phyloP scores from a whole-genome alignment of 1,140 invertebrate genomes.

The Eufriesea mexicana region DNA sequence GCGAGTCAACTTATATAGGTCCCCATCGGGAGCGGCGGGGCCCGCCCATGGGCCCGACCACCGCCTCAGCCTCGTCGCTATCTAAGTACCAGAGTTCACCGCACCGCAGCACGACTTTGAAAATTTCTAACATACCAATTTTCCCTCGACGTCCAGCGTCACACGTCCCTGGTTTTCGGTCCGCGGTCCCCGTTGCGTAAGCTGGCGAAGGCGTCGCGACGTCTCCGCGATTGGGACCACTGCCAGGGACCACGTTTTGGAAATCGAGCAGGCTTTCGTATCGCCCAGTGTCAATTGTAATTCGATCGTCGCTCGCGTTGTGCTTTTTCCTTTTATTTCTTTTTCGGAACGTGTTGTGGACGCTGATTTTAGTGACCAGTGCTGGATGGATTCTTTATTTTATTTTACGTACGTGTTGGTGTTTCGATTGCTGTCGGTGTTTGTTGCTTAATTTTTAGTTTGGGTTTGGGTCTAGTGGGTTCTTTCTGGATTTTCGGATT shows the following conservation, averaged over 20 bases:
- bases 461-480: too few species aligned
- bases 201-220: background rate
- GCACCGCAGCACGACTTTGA: constrained; percentile 70
- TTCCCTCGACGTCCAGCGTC: constrained; percentile 36
- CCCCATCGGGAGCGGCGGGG: constrained; percentile 79
- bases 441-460: too few species aligned
- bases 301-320: too few species aligned
- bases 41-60: constrained; percentile 81
- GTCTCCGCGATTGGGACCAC: background rate
- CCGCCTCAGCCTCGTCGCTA: constrained; percentile 68
- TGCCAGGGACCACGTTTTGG: background rate
- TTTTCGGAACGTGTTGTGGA: too few species aligned
- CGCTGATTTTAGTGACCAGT: too few species aligned
- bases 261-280: too few species aligned
- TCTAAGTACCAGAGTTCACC: constrained; percentile 57
- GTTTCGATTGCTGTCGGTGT: too few species aligned
- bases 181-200: background rate
- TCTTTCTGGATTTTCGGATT: too few species aligned
- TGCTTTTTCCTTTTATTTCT: background rate
- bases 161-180: constrained; percentile 12
- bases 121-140: constrained; percentile 61
- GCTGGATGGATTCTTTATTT: too few species aligned
- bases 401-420: too few species aligned
- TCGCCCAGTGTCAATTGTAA: background rate
- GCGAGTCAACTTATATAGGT: constrained; percentile 80